These are phyloP conservation scores for Crioceris asparagi DNA, from an alignment of 2,888 invertebrate genomes.

Conservation along the genomic window DNA sequence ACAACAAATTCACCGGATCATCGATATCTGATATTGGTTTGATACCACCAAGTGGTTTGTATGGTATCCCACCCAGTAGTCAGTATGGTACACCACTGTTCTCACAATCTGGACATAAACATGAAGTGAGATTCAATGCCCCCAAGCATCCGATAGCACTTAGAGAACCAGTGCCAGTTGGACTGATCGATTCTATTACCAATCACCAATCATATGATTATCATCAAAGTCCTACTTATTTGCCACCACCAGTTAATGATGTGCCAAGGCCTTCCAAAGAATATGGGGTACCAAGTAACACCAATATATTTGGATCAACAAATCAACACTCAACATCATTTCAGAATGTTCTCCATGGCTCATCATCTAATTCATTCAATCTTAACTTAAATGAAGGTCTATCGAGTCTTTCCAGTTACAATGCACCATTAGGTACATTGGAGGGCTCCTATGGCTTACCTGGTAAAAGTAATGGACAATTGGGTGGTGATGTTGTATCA, in stretches of 20 bases:
- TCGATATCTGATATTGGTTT: constrained; percentile 34
- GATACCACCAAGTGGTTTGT: constrained; percentile 50
- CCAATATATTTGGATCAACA: constrained; percentile 45
- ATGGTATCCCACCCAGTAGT: constrained; percentile 49
- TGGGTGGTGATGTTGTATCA: constrained; percentile 19
- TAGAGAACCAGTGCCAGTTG: constrained; percentile 62
- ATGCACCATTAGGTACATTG: constrained; percentile 41
- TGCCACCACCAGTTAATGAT: constrained; percentile 54
- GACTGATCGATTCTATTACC: constrained; percentile 57
- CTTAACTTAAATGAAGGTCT: constrained; percentile 20
- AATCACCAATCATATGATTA: constrained; percentile 34
- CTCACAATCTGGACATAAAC: constrained; percentile 14
- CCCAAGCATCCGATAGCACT: constrained; percentile 58
- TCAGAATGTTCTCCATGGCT: constrained; percentile 33
- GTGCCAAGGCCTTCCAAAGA: constrained; percentile 30
- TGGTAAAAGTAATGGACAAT: constrained; percentile 7
- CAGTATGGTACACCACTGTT: constrained; percentile 37
- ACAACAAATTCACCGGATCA: constrained; percentile 17
- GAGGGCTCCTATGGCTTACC: constrained; percentile 44
- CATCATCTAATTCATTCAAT: constrained; percentile 23
- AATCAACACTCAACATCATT: constrained; percentile 34
- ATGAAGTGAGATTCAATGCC: constrained; percentile 20
- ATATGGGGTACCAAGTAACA: constrained; percentile 39
- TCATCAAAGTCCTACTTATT: constrained; percentile 39
- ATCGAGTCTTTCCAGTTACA: constrained; percentile 42